Conservation (phyloP, 2,797 vertebrate genomes). For the Parambassis ranga region DNA sequence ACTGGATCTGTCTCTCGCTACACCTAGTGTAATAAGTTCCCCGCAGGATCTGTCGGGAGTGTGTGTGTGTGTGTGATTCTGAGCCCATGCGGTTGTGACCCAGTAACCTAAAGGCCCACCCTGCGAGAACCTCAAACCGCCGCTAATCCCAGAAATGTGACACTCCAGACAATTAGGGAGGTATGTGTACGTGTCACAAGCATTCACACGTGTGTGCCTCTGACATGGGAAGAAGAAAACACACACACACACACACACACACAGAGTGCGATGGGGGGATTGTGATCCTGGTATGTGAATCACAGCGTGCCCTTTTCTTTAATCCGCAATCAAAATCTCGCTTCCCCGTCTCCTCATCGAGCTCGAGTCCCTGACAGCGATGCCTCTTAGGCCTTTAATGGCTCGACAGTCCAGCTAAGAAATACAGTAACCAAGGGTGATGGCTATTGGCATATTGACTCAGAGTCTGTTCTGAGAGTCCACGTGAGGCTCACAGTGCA, state of each 20-base stretch:
- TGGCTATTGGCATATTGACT: conserved; percentile 68
- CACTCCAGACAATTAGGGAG: conserved; percentile 64
- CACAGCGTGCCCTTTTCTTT: conserved; percentile 47
- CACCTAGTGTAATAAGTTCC: neutral
- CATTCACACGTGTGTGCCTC: conserved; percentile 42
- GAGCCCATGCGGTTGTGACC: conserved; percentile 43
- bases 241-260: no score
- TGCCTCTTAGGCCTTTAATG: conserved; percentile 38
- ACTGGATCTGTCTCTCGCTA: no score
- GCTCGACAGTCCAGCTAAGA: conserved; percentile 39
- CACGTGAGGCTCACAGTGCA: conserved; percentile 25
- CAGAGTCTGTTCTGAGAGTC: conserved; percentile 50
- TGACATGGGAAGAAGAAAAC: conserved; percentile 44
- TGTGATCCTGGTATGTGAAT: conserved; percentile 58
- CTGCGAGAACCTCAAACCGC: conserved; percentile 35
- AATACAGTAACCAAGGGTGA: conserved; percentile 60
- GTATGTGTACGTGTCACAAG: conserved; percentile 53
- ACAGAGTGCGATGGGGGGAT: conserved; percentile 29
- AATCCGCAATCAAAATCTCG: conserved; percentile 59
- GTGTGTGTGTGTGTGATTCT: neutral
- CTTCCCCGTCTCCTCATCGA: conserved; percentile 18
- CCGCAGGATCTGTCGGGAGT: neutral
- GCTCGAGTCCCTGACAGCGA: conserved; percentile 22
- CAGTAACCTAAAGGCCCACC: conserved; percentile 46
- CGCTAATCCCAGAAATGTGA: conserved; percentile 78